Evolutionary conservation across 2,888 invertebrate genomes (phyloP).

Genomic region (Exocentrus adspersus): DNA sequence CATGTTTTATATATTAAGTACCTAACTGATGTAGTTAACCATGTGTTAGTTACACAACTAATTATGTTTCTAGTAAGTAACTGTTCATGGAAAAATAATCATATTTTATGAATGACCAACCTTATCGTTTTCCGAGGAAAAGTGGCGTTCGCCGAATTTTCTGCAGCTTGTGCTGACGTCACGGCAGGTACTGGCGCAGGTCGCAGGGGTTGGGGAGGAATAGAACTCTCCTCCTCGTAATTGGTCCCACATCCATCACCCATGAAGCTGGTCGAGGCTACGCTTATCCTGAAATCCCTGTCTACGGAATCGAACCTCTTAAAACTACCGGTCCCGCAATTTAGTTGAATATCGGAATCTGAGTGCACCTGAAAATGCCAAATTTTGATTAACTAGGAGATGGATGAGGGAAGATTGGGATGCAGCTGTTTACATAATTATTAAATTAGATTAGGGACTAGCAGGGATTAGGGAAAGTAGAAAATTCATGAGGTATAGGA

Average conservation of each 20-base stretch:
- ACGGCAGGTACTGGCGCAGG: slow-evolving; percentile 66
- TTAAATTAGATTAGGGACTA: no score
- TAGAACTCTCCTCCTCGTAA: slow-evolving; percentile 55
- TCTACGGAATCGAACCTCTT: slow-evolving; percentile 74
- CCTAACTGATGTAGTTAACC: no score
- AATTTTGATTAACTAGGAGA: no score
- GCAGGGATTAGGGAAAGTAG: no score
- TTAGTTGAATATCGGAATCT: slow-evolving; percentile 72
- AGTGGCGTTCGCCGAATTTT: slow-evolving; percentile 4
- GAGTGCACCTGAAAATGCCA: slow-evolving; percentile 67
- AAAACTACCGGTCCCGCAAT: slow-evolving; percentile 72
- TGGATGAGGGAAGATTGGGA: no score
- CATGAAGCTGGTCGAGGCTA: slow-evolving; percentile 61
- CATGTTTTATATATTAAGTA: no score
- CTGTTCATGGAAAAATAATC: background rate
- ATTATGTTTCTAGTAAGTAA: background rate
- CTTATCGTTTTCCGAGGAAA: slow-evolving; percentile 32
- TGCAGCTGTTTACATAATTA: no score
- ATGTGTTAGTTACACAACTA: no score
- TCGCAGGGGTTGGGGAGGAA: slow-evolving; percentile 74
- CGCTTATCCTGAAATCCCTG: slow-evolving; percentile 66
- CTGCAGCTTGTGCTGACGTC: slow-evolving; percentile 41
- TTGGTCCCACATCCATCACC: slow-evolving; percentile 47
- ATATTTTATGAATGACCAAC: slow-evolving; percentile 15
- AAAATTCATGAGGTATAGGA: no score